phyloP scores from a whole-genome alignment of 2,113 vertebrate species.

The Paratilapia polleni region DNA sequence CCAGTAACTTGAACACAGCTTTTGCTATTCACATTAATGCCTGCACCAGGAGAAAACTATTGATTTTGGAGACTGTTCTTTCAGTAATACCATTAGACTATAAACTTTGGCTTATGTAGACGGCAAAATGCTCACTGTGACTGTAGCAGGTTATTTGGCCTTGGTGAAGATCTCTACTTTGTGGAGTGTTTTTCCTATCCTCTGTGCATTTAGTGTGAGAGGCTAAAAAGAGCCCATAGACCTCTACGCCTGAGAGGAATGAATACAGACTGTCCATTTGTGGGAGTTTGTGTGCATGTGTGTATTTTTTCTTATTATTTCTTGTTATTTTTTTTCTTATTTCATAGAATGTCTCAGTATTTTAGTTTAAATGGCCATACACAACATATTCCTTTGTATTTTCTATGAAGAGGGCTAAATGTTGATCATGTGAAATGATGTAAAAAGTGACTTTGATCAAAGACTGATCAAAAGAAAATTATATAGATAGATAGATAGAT shows the following conservation, averaged over 20 bases:
- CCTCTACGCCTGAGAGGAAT: not conserved
- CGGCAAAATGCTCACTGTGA: not conserved
- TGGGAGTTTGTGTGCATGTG: conserved; percentile 20
- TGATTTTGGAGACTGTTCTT: not conserved
- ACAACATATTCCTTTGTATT: not conserved
- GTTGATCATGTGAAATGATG: not conserved
- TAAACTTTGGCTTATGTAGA: not conserved
- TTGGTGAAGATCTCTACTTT: conserved; percentile 11
- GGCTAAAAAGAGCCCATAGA: conserved; percentile 3
- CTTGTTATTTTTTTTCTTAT: too few species aligned
- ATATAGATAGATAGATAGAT: too few species aligned
- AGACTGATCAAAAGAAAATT: not conserved
- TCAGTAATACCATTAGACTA: not conserved
- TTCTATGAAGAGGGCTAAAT: not conserved
- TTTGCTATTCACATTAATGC: not conserved
- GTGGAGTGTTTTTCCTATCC: not conserved
- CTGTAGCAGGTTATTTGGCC: not conserved
- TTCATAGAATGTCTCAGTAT: not conserved
- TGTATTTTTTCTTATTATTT: not conserved
- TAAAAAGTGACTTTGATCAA: not conserved
- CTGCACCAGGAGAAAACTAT: not conserved
- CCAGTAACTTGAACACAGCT: not conserved
- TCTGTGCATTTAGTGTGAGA: conserved; percentile 15
- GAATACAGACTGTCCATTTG: not conserved
- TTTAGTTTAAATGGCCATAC: not conserved